Evolutionary conservation across 2,888 invertebrate genomes (phyloP), one percentile per base, ranked within the genome.

Genomic region (Callimorpha dominula): DNA sequence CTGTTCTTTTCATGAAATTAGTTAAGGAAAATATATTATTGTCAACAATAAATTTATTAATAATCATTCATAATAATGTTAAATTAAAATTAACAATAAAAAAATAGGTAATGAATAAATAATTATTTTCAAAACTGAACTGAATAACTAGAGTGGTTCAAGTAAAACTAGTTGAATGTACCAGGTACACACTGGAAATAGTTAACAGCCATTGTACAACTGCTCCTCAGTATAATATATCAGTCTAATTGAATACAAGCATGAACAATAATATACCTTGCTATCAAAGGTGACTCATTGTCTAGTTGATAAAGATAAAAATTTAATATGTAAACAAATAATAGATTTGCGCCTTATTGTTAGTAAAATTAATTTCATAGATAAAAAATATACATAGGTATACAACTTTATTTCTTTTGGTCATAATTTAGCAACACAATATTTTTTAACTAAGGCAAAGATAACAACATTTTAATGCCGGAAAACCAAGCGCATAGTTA

Each of bases 401-500:
- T 31, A 31, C 2, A 31, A 31, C 2, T 31, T 31, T 31, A 43
- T 52, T 8, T 31, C 11, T n/a, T 65, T 65, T 46, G 64, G 7
- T 65, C 20, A 50, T 64, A n/a, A 52, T 17, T 9, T 15, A 50
- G 17, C 12, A 46, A 14, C 11, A 52, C 11, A 43, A 31, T 11
- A 42, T n/a, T 46, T 43, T 43, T 42, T 15, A 43, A 12, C 1
- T 50, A 15, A 66, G 46, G 76, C 75, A 77, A 74, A 74, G 65
- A 65, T 31, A 78, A 46, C 50, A 65, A 52, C 17, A 20, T 60
- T 20, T 60, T 74, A 75, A 68, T 66, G 62, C 65, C 74, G 68
- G 64, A 72, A 76, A 76, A 76, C 0, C 43, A 66, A 60, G 69
- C 68, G 66, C 57, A 62, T 77, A 71, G 78, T 76, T 74, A 76